Conservation (phyloP, 2,797 vertebrate genomes). For the Sebastes hopkinsi region DNA sequence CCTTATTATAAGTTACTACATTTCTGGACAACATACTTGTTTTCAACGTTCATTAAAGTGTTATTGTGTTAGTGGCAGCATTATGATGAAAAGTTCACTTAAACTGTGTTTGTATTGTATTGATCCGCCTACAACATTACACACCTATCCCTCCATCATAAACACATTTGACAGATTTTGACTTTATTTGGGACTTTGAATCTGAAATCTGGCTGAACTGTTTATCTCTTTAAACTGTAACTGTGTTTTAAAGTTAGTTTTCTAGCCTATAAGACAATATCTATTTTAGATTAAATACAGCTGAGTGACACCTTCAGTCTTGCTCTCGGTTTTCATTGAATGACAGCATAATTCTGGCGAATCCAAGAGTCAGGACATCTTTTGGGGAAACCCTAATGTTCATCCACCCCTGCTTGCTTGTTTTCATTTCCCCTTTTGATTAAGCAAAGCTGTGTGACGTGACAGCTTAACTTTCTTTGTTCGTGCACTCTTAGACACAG, state of each 20-base stretch:
- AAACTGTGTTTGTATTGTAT: not conserved
- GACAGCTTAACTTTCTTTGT: constrained; percentile 11
- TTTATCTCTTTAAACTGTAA: not conserved
- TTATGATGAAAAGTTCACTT: not conserved
- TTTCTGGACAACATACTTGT: not conserved
- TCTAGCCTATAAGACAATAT: not conserved
- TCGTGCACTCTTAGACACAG: not conserved
- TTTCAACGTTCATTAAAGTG: not conserved
- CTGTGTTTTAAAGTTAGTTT: not conserved
- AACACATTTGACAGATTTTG: not conserved
- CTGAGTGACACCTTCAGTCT: not conserved
- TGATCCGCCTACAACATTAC: not conserved
- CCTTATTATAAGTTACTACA: not conserved
- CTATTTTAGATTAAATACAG: not conserved
- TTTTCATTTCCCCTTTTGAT: constrained; percentile 70
- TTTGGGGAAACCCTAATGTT: constrained; percentile 67
- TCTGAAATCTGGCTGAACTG: not conserved
- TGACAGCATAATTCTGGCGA: constrained; percentile 37
- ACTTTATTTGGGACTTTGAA: not conserved
- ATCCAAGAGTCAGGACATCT: constrained; percentile 41
- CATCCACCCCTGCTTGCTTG: constrained; percentile 36
- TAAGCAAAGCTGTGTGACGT: constrained; percentile 21
- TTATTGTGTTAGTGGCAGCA: not conserved
- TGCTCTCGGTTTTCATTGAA: constrained; percentile 23
- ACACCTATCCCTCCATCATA: not conserved